These are phyloP conservation scores for Mimumesa dahlbomi DNA, from an alignment of 2,888 invertebrate genomes.

Conservation along the genomic window DNA sequence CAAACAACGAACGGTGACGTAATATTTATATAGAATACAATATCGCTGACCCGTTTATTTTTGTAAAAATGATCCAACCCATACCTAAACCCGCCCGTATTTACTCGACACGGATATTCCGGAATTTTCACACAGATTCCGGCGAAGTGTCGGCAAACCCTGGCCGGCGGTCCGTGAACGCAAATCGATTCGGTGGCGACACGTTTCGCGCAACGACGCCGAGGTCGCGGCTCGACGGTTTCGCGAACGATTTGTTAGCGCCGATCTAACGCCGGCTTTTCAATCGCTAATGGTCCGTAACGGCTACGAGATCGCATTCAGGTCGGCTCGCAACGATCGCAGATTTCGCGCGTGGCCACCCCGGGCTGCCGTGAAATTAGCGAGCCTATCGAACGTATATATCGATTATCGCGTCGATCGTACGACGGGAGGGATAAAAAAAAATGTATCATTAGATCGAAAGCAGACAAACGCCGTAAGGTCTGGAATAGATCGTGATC, in stretches of 20 bases:
- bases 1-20: no score
- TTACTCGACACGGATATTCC: slow-evolving; percentile 19
- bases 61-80: no score
- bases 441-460: no score
- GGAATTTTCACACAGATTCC: slow-evolving; percentile 21
- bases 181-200: slow-evolving; percentile 43
- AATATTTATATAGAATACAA: no score
- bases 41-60: no score
- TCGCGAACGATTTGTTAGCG: slow-evolving; percentile 54
- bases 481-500: no score
- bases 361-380: slow-evolving; percentile 39
- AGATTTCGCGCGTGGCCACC: slow-evolving; percentile 47
- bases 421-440: neutral
- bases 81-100: no score
- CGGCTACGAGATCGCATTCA: slow-evolving; percentile 46
- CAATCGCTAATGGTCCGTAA: slow-evolving; percentile 57
- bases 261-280: slow-evolving; percentile 50
- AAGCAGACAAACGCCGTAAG: no score
- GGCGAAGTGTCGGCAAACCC: slow-evolving; percentile 28
- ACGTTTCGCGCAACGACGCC: slow-evolving; percentile 27
- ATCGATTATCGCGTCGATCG: neutral
- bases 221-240: slow-evolving; percentile 18
- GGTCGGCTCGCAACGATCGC: slow-evolving; percentile 19
- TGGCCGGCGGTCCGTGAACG: slow-evolving; percentile 28
- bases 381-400: neutral